Base-by-base conservation (phyloP, 2,113 vertebrate genomes). In the Planiliza haematocheilus region DNA sequence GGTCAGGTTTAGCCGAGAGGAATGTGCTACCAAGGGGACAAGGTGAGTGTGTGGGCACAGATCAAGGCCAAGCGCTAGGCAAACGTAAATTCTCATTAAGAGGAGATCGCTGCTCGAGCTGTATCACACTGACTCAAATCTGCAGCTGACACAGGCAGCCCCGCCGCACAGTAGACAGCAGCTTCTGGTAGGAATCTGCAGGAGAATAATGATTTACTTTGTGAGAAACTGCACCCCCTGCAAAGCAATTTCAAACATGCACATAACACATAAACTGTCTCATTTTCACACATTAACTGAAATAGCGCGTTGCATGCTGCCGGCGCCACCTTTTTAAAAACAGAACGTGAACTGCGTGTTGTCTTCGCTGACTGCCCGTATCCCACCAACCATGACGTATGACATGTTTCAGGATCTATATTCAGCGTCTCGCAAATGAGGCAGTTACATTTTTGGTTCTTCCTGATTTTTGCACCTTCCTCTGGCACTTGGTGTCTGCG, bases 401-500 rank as follows among this genome's bases (percentile, higher is more conserved):
- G 68, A 72, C 79, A 63, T 74, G 36, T 79, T 80, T 60, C 49
- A 10, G 57, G 36, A 17, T 76, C 81, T 85, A 80, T 78, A 77
- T 77, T 77, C 74, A 72, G 71, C 7, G 4, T 56, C 52, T 48
- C 74, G 87, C 74, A 82, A 87, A 90, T 65, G 82, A 91, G 79
- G 82, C 68, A 71, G 85, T 88, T 90, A 55, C 24, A 92, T 90
- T 88, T 90, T 85, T 46, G 43, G 71, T 77, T 67, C 69, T 57
- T 53, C 10, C 30, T 67, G 80, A 78, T 81, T 85, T 86, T 91
- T 89, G 79, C 91, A 90, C 91, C 85, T 91, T 86, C 60, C 56
- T 85, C 82, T 84, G 62, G 69, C 91, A 89, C 90, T 91, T 88
- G 73, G 42, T 88, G 83, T 42, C 83, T 89, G 78, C 81, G 85